Percentiles rank a stretch among this genome's conserved stretches.
Conservation (phyloP, 2,797 vertebrate species). For the Acanthurus leucopareius region DNA sequence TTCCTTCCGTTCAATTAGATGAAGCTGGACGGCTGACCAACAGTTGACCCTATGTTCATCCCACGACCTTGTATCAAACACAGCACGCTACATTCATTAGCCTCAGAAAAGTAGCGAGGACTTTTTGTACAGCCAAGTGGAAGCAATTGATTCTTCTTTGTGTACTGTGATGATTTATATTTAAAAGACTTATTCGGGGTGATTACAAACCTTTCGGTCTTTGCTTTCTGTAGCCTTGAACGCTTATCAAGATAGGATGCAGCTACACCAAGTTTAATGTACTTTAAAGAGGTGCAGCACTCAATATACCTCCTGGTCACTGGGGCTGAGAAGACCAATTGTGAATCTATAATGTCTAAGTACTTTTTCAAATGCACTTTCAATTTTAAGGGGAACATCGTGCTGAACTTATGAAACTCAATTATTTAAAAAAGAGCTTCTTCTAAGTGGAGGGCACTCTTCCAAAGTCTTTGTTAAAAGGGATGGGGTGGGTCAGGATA, state of each 20-base stretch:
- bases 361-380: constrained; percentile 74
- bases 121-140: constrained; percentile 49
- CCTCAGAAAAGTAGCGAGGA: constrained; percentile 35
- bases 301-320: constrained; percentile 41
- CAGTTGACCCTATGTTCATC: constrained; percentile 65
- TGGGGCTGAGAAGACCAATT: constrained; percentile 40
- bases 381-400: constrained; percentile 68
- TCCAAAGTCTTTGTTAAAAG: constrained; percentile 74
- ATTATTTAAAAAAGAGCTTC: constrained; percentile 70
- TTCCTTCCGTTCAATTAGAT: constrained; percentile 72
- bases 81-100: constrained; percentile 67
- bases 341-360: constrained; percentile 69
- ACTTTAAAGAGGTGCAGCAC: constrained; percentile 53
- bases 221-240: constrained; percentile 28
- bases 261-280: constrained; percentile 55
- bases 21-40: constrained; percentile 67
- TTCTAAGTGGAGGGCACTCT: constrained; percentile 70
- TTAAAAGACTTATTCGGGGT: constrained; percentile 38
- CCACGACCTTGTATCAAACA: constrained; percentile 60
- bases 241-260: constrained; percentile 43
- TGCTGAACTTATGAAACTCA: constrained; percentile 75
- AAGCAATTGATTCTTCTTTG: constrained; percentile 56
- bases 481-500: constrained; percentile 49
- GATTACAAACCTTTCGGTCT: constrained; percentile 14
- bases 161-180: constrained; percentile 45